phyloP scores from a whole-genome alignment of 2,888 invertebrate species.

The Cerastis leucographa region DNA sequence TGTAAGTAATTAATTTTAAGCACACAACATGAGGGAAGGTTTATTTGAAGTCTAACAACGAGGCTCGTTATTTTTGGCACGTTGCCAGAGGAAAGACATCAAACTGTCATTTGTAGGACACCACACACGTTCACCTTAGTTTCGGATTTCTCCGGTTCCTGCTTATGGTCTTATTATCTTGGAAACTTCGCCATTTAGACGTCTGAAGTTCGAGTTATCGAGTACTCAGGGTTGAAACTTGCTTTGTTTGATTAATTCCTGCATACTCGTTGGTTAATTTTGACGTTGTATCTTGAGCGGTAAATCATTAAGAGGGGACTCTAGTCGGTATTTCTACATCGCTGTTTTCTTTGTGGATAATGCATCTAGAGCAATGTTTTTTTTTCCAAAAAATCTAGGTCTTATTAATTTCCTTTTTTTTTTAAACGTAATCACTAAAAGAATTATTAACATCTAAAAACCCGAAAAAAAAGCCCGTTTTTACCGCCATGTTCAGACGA shows the following conservation, averaged over 20 bases:
- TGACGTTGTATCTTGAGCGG: not conserved
- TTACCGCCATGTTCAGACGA: no score
- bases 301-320: no score
- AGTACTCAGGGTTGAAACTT: constrained; percentile 1
- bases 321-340: no score
- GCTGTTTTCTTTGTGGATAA: no score
- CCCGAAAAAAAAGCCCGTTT: no score
- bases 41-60: constrained; percentile 60
- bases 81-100: constrained; percentile 61
- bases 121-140: constrained; percentile 61
- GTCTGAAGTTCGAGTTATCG: constrained; percentile 22
- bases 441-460: no score
- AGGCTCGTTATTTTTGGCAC: constrained; percentile 65
- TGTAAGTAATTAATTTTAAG: constrained; percentile 54
- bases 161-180: constrained; percentile 52
- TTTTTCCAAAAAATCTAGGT: no score
- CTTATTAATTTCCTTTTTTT: no score
- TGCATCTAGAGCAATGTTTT: no score
- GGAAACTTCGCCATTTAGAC: constrained; percentile 51
- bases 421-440: no score
- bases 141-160: constrained; percentile 57
- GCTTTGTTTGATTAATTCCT: constrained; percentile 24
- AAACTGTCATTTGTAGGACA: constrained; percentile 67
- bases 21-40: constrained; percentile 48
- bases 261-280: not conserved